Evolutionary conservation across 2,888 invertebrate species (phyloP), one percentile per base, ranked within the genome.

Genomic region (Aphodius sticticus): DNA sequence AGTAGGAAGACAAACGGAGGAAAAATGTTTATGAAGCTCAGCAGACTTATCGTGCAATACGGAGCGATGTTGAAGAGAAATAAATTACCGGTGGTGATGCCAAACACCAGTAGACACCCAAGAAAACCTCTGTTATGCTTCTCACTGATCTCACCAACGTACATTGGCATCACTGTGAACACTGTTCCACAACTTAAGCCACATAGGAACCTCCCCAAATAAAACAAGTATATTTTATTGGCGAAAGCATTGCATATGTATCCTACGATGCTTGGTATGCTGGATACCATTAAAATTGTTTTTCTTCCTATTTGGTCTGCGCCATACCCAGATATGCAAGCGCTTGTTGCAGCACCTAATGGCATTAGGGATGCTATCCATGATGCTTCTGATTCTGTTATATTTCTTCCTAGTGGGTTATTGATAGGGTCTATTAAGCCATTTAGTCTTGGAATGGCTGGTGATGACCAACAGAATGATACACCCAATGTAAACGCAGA

Each of bases 61-160:
- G 93, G 96, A 0, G 95, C 97, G 85, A 94, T 91, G 0, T 88
- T 88, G 88, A 95, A 95, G 0, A 93, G 89, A 78, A 93, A 91
- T 12, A 95, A 87, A 85, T 94, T 92, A 6, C 96, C 96, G 1
- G 92, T 70, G 0, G 89, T 89, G 71, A 95, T 92, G 89, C 94
- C 94, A 69, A 93, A 77, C 3, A 81, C 69, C 80, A 96, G 92
- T 81, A 95, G 5, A 0, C 96, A 95, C 0, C 96, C 96, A 0
- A 96, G 89, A 0, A 94, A 93, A 0, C 97, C 97, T 81, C 97
- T 91, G 15, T 93, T 92, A 38, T 94, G 93, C 79, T 94, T 93
- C 90, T 95, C 94, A 6, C 96, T 93, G 53, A 96, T 95, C 89
- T 97, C 97, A 70, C 95, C 95, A 80, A 96, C 93, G 89, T 97